Base-by-base conservation (phyloP, 2,113 vertebrate species). In the Cyphomyrus discorhynchus region DNA sequence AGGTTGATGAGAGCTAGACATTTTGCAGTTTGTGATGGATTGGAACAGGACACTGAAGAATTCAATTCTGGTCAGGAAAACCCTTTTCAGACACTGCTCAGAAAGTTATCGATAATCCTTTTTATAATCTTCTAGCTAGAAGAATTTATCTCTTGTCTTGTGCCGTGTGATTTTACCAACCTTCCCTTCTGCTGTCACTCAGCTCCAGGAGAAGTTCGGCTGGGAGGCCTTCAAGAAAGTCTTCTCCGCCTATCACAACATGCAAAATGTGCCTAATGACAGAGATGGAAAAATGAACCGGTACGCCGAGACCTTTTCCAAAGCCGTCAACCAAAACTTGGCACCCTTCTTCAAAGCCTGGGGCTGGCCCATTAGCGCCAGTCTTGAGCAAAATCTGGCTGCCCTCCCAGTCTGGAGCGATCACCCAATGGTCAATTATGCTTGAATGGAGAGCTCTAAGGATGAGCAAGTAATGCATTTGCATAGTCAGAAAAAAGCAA, bases 191-290 rank as follows among this genome's bases (percentile, higher is more conserved):
- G 31, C 27, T 74, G 17, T 47, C 46, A 88, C 90, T 31, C 66
- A 97, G 96, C 91, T 98, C 50, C 95, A 97, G 91, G 96, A 97
- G 0, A 93, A 89, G 84, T 98, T 97, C 92, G 96, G 95, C 52
- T 97, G 95, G 97, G 95, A 96, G 49, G 93, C 95, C 6, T 96
- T 96, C 19, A 96, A 90, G 86, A 91, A 92, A 21, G 94, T 97
- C 50, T 97, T 97, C 92, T 92, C 94, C 47, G 91, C 95, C 13
- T 96, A 97, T 88, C 94, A 97, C 83, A 88, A 70, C 0, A 94
- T 96, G 86, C 86, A 15, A 21, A 24, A 42, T 0, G 45, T 96
- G 24, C 95, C 96, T 7, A 3, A 45, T 0, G 87, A 95, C 86
- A 96, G 97, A 0, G 0, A 77, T 0, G 90, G 49, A 88, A 97